These are phyloP conservation scores for Australoheros scitulus DNA, from an alignment of 2,113 vertebrate genomes.

Conservation along the genomic window DNA sequence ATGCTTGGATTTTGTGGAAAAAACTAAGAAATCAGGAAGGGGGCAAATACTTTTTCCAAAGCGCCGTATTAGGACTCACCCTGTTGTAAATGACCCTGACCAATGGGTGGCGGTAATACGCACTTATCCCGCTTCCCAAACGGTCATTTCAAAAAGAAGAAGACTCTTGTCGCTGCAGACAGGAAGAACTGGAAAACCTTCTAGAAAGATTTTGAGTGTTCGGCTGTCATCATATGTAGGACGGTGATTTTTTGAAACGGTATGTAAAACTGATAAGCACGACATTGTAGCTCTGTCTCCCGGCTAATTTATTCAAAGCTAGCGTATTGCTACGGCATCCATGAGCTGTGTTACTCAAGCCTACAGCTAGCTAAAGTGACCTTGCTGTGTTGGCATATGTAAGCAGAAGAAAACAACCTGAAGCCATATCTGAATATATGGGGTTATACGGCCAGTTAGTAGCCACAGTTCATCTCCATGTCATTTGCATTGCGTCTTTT, in stretches of 20 bases:
- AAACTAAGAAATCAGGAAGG: neutral
- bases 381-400: neutral
- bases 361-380: neutral
- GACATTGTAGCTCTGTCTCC: neutral
- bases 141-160: neutral
- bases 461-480: neutral
- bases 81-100: neutral
- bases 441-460: neutral
- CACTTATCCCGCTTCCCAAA: neutral
- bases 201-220: neutral
- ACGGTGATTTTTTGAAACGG: neutral
- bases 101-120: constrained; percentile 2
- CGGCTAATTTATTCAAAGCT: neutral
- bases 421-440: neutral
- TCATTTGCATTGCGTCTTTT: neutral
- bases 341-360: neutral
- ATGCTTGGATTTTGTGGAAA: neutral
- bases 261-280: neutral
- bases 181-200: neutral
- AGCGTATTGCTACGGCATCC: neutral
- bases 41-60: no score
- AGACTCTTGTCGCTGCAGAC: neutral
- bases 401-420: neutral
- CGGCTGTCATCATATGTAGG: neutral
- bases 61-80: neutral